These are phyloP conservation scores for Equus quagga DNA, from an alignment of 2,113 vertebrate species.

Conservation along the genomic window DNA sequence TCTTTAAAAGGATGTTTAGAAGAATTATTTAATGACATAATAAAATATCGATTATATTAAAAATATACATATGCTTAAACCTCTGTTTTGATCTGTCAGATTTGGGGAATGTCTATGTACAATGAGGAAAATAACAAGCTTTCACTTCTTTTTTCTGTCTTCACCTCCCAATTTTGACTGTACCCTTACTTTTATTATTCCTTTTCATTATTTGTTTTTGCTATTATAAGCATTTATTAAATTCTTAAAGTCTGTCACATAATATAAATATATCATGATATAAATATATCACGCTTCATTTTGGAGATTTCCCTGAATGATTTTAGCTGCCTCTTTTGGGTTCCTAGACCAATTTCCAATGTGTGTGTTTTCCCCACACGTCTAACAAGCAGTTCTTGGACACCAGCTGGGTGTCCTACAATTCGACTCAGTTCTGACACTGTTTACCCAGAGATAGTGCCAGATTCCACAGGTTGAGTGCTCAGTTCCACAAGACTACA, in stretches of 20 bases:
- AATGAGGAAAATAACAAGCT: background rate
- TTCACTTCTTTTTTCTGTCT: background rate
- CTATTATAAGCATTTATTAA: background rate
- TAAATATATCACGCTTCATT: background rate
- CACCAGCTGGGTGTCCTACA: no score
- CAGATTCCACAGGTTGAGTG: no score
- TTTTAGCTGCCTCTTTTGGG: background rate
- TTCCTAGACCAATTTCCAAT: background rate
- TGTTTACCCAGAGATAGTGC: no score
- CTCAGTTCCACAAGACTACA: no score
- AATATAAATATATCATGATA: background rate
- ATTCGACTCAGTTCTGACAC: no score
- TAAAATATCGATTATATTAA: slow-evolving; percentile 22
- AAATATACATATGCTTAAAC: background rate
- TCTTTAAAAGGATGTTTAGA: background rate
- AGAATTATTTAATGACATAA: background rate
- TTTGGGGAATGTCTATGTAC: background rate
- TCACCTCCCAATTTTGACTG: background rate
- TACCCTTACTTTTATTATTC: slow-evolving; percentile 20
- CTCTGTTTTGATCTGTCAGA: background rate
- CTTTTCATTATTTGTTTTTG: slow-evolving; percentile 41
- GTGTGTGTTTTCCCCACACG: background rate
- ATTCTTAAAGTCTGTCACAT: background rate
- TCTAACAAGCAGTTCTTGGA: background rate
- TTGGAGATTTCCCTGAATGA: background rate